Evolutionary conservation across 2,113 vertebrate species (phyloP), one percentile per base, ranked within the genome.

Genomic region (Scatophagus argus): DNA sequence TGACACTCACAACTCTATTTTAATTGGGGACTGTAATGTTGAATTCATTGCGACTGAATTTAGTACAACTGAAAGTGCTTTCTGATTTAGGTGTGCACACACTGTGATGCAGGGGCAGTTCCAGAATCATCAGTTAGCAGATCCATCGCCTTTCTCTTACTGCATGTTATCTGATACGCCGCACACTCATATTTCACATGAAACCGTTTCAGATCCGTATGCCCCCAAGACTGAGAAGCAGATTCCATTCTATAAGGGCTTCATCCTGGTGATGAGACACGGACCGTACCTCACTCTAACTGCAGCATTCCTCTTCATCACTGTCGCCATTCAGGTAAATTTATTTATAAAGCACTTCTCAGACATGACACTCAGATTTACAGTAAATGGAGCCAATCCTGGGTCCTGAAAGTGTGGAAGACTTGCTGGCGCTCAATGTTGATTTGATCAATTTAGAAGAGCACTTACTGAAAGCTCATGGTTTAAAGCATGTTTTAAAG

Each of bases 261-360:
- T 98, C 76, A 74, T 92, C 77, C 93, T 96, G 91, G 96, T 98
- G 39, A 94, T 97, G 95, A 94, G 92, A 82, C 95, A 98, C 0
- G 93, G 95, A 0, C 97, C 98, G 0, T 99, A 98, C 67, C 88
- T 97, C 87, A 98, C 93, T 21, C 94, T 99, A 59, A 96, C 96
- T 0, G 91, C 94, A 17, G 93, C 97, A 2, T 99, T 99, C 91
- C 95, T 99, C 89, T 96, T 99, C 95, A 98, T 98, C 89, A 96
- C 97, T 0, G 96, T 98, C 25, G 98, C 97, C 17, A 95, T 99
- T 79, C 97, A 99, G 98, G 98, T 99, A 95, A 88, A 41, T 79
- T 23, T 65, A 59, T 68, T 58, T 39, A 12, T 23, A 1, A 47
- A 32, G 44, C 74, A 19, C 64, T 74, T 67, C 67, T 82, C 74